Conservation (phyloP, 2,888 invertebrate species). For the Amiota minor region DNA sequence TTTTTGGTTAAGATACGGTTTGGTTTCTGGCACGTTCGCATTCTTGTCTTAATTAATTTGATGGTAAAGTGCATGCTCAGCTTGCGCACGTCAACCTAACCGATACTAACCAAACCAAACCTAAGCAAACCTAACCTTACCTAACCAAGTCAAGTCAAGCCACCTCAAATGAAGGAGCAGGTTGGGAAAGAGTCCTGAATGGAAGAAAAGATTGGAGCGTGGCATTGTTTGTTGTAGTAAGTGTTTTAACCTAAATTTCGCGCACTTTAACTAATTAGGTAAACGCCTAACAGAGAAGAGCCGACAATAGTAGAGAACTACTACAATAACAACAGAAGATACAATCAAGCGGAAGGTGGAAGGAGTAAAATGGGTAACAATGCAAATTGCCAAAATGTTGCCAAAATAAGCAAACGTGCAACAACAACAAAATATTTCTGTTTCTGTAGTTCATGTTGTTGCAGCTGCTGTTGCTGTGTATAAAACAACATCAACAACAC, state of each 20-base stretch:
- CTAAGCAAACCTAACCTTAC: not conserved
- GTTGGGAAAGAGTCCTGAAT: no score
- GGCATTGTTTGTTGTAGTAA: conserved; percentile 25
- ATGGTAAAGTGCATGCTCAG: conserved; percentile 54
- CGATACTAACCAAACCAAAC: not conserved
- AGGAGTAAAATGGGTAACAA: not conserved
- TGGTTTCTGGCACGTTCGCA: conserved; percentile 43
- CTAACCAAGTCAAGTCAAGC: not conserved
- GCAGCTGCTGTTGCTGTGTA: conserved; percentile 20
- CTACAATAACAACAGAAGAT: not conserved
- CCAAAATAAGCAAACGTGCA: conserved; percentile 19
- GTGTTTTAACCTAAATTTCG: conserved; percentile 30
- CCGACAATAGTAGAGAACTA: not conserved
- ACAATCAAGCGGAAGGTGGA: not conserved
- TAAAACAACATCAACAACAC: conserved; percentile 17
- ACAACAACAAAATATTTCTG: conserved; percentile 1
- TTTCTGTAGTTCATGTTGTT: conserved; percentile 32
- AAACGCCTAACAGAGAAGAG: conserved; percentile 12
- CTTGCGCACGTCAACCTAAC: conserved; percentile 4
- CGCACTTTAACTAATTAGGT: conserved; percentile 23
- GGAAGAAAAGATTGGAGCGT: not conserved
- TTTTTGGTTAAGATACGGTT: conserved; percentile 13
- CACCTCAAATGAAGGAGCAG: not conserved
- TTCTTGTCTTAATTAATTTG: conserved; percentile 62
- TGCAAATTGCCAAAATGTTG: conserved; percentile 23